These are phyloP conservation scores for Enoplosus armatus DNA, from an alignment of 2,797 vertebrate species.

Conservation along the genomic window DNA sequence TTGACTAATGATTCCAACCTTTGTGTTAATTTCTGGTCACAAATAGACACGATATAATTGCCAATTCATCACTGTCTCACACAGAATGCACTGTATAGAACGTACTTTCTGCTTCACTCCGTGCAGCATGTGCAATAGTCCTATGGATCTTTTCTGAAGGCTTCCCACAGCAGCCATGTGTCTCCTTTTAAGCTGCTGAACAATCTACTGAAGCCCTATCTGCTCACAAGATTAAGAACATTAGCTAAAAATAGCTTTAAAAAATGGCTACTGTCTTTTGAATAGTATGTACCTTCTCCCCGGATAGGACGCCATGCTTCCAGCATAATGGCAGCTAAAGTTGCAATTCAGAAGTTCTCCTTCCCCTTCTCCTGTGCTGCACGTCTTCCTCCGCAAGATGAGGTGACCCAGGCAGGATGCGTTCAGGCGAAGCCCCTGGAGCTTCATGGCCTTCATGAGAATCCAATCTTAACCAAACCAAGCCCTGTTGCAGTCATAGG, in stretches of 20 bases:
- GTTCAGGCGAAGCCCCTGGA: conserved; percentile 60
- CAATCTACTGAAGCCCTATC: neutral
- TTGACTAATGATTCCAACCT: conserved; percentile 73
- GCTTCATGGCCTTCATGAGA: conserved; percentile 49
- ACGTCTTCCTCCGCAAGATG: conserved; percentile 53
- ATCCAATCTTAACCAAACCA: neutral
- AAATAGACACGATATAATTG: conserved; percentile 77
- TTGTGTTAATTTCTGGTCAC: conserved; percentile 72
- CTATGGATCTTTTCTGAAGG: conserved; percentile 3
- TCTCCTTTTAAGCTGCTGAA: conserved; percentile 23
- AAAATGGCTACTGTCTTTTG: conserved; percentile 35
- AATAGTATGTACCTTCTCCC: conserved; percentile 33
- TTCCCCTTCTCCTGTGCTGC: conserved; percentile 75
- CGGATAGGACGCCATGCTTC: conserved; percentile 67
- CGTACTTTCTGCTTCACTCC: conserved; percentile 8
- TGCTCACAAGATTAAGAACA: conserved; percentile 14
- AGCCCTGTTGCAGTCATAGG: conserved; percentile 14
- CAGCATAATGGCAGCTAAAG: conserved; percentile 78
- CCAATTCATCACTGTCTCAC: conserved; percentile 77
- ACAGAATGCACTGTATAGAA: conserved; percentile 39
- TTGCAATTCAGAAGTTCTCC: conserved; percentile 81
- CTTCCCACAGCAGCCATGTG: conserved; percentile 6
- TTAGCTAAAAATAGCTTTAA: conserved; percentile 33
- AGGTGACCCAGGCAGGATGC: conserved; percentile 52
- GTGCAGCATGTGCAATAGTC: neutral